Evolutionary conservation across 2,113 vertebrate species (phyloP), one percentile per base, ranked within the genome.

Genomic region (Panthera tigris): DNA sequence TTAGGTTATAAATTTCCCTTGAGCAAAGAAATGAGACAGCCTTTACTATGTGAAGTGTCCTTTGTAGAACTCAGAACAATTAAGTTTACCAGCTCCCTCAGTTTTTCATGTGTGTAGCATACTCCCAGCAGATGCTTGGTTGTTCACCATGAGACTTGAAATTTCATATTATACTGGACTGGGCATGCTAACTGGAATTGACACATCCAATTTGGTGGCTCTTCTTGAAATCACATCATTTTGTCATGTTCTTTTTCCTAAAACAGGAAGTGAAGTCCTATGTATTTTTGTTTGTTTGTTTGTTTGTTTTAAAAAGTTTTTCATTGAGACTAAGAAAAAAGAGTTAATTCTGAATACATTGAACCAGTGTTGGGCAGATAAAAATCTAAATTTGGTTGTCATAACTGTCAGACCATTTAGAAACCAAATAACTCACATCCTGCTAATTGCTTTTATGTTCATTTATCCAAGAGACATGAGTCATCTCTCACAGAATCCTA

Each of bases 381-480:
- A 98, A 98, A 98, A 98, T 98, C 95, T 97, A 98, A 96, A 97
- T 93, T 97, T 98, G 98, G 96, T 97, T 99, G 98, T 98, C 98
- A 97, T 98, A 98, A 98, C 98, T 99, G 98, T 97, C 99, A 98
- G 98, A 96, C 95, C 95, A 98, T 98, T 98, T 98, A 98, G 96
- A 98, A 98, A 98, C 41, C 29, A 98, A 99, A 98, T 98, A 99
- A 98, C 98, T 99, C 98, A 98, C 98, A 98, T 98, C 98, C 98
- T 98, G 97, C 98, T 99, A 99, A 99, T 98, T 99, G 98, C 98
- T 98, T 99, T 98, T 98, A 98, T 98, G 98, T 98, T 98, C 98
- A 97, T 98, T 98, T 99, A 98, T 99, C 98, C 98, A 97, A 96
- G 89, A 98, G 95, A 96, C 68, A 5, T 98, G 98, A 99, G 97